Conservation (phyloP, 37 sponge, comb jelly and placozoan genomes). For the Hexactinellida sp. region DNA sequence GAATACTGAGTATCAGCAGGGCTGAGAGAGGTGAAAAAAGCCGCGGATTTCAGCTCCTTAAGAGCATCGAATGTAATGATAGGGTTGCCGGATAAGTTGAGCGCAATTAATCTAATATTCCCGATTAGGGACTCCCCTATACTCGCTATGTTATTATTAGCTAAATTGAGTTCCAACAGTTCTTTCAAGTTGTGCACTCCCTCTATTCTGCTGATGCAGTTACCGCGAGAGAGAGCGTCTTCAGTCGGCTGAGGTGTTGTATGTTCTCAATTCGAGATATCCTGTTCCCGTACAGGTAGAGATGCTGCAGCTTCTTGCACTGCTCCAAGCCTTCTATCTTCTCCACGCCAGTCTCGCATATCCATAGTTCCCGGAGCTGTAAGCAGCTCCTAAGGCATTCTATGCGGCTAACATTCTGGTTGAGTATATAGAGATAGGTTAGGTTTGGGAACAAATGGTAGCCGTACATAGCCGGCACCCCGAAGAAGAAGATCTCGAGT, state of each 20-base stretch:
- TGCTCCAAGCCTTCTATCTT: constrained; percentile 3
- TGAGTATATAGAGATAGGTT: neutral
- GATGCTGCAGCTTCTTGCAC: neutral
- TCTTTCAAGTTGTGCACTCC: neutral
- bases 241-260: neutral
- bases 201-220: neutral
- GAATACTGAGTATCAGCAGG: neutral
- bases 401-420: neutral
- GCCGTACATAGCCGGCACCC: neutral
- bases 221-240: neutral
- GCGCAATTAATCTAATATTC: neutral
- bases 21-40: neutral
- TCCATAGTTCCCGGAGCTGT: neutral
- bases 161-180: neutral
- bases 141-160: neutral
- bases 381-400: neutral
- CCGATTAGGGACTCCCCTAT: neutral
- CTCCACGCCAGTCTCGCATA: neutral
- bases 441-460: constrained; percentile 10
- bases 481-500: neutral
- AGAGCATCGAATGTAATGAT: neutral
- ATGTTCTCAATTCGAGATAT: neutral
- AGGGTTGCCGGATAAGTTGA: neutral
- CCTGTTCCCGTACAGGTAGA: constrained; percentile 1
- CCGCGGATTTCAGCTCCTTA: neutral